Evolutionary conservation across 2,888 invertebrate species (phyloP), one percentile per base, ranked within the genome.

Genomic region (Drosophila histrio): DNA sequence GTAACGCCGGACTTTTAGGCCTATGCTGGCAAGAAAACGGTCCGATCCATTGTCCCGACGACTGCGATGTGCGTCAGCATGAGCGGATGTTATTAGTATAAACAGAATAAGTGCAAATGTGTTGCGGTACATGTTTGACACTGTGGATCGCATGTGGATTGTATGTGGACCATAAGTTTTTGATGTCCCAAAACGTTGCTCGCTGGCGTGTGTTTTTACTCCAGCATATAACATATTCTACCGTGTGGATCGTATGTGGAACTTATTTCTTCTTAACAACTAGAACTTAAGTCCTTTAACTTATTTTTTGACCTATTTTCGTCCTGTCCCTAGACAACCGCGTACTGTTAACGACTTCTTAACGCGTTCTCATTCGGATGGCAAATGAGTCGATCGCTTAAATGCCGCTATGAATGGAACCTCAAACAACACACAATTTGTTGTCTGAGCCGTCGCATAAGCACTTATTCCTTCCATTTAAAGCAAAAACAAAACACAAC

Each of bases 391-490:
- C 56, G 46, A 61, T 50, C 65, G 59, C 39, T 85, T 81, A 72
- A 77, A 79, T 77, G 70, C 49, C 61, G 50, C 64, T 47, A 64
- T 76, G 65, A 66, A 69, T 58, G 69, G 56, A 60, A 72, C 49
- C 72, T 49, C 58, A 72, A 70, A 69, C 41, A 60, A 57, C 59
- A 60, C 65, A 19, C 56, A 61, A 53, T 36, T 39, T 62, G 66
- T 57, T 62, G 62, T 52, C 56, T 34, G 38, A 50, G 47, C 56
- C 46, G 46, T 68, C 64, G 22, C 24, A 62, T 44, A 50, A 56
- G 41, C 61, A 76, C 72, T 81, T 76, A 65, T 73, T 84, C 75
- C 77, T 68, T 79, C 68, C 86, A 87, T 85, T 77, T 69, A 72
- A 62, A 66, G 57, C 49, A 66, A 60, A 19, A 56, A 47, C 41